Evolutionary conservation across 2,797 vertebrate genomes (phyloP), one percentile per base, ranked within the genome.

Genomic region (Cygnus olor): DNA sequence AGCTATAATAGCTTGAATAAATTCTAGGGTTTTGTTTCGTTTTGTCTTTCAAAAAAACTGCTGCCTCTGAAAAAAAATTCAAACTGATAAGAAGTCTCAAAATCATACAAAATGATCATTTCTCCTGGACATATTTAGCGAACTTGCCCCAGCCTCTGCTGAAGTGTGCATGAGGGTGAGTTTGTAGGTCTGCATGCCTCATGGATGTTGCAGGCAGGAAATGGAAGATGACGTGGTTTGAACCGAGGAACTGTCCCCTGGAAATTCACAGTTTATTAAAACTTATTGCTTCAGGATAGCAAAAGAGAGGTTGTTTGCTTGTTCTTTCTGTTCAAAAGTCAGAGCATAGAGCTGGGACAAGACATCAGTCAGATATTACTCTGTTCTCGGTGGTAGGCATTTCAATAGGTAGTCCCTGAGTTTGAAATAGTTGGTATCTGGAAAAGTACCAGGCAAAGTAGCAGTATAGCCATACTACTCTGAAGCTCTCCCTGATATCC

Each of bases 211-310:
- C 54, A 84, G 83, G 60, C 57, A 88, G 61, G 70, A 90, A 91
- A 73, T 0, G 0, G 61, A 88, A 95, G 64, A 82, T 66, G 54
- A 76, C 0, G 3, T 92, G 68, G 85, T 64, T 95, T 93, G 49
- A 92, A 14, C 12, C 49, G 68, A 86, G 32, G 53, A 88, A 60
- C 7, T 58, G 42, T 78, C 94, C 56, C 45, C 49, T 84, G 30
- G 83, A 94, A 95, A 95, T 77, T 82, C 58, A 85, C 9, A 22
- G 25, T 89, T 79, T 94, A 88, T 87, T 83, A 91, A 84, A 77
- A 47, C 45, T 81, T 92, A 79, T 88, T 72, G 13, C 64, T 74
- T 85, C 2, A 4, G 70, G 64, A 58, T 71, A 86, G 71, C 42
- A 77, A 82, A 84, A 90, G 17, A 5, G 34, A 84, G 1, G 3